Evolutionary conservation across 2,888 invertebrate genomes (phyloP), one percentile per base, ranked within the genome.

Genomic region (Bruchidius siliquastri): DNA sequence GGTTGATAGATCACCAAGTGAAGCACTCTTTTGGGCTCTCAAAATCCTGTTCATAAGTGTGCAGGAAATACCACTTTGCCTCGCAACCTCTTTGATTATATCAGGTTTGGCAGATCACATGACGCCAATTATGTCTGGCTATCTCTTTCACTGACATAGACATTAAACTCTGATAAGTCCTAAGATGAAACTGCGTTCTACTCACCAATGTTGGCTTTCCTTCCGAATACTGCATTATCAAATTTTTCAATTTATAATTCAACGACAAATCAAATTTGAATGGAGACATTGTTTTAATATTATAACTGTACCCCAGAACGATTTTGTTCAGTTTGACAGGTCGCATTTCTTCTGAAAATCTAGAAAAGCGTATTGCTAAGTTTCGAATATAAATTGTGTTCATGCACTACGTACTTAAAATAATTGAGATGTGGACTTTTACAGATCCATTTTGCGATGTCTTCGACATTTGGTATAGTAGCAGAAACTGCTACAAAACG

Each of bases 401-500:
- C 3, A 8, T 26, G 26, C 26, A 4, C 20, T 73, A 72, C 84
- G 82, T 83, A 90, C 90, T 88, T 90, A 78, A 88, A 88, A 82
- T 84, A 88, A 74, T 88, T 88, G 30, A 90, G 90, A 75, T 86
- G 83, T 2, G 77, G 79, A 20, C 21, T 21, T 8, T 86, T 88
- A 0, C 91, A 90, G 0, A 95, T 86, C 94, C 94, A 95, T 67
- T 88, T 86, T 0, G 93, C 91, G 22, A 94, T 89, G 83, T 95
- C 95, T 79, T 91, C 90, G 30, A 92, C 91, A 82, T 95, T 95
- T 70, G 93, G 91, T 75, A 94, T 90, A 0, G 94, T 94, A 0
- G 95, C 95, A 0, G 95, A 95, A 0, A 92, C 91, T 0, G 94
- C 94, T 8, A 95, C 86, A 83, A 94, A 93, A 80, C 95, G 84